Base-by-base conservation (phyloP, 2,888 invertebrate species). In the Drosophila colorata region DNA sequence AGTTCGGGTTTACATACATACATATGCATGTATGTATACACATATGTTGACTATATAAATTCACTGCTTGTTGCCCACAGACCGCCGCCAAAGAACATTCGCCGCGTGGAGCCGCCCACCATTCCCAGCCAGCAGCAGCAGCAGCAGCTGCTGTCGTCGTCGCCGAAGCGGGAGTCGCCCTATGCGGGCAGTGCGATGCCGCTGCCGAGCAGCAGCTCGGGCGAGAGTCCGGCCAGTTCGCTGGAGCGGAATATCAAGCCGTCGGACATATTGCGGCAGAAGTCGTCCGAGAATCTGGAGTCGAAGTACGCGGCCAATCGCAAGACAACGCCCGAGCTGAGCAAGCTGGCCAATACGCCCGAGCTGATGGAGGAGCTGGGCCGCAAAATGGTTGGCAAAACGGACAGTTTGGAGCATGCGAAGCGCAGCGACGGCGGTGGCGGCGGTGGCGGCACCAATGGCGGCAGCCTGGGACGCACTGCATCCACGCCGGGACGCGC, bases 71-170 rank as follows among this genome's bases (percentile, higher is more conserved):
- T 43, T 44, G 48, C n/a, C 49, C 58, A 3, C 78, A 95, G 94
- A 87, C 95, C 95, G 63, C 95, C 95, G 89, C 95, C 95, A 75
- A 95, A 95, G 93, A 93, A 93, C 89, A 94, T 94, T 90, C 93
- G 94, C 46, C 94, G 94, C 48, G 94, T 95, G 16, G 95, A 94
- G 80, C 93, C 94, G 28, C 94, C 94, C 16, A 90, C 93, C 57
- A 91, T 93, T 49, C 93, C 92, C 48, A 83, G 78, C 65, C 89
- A 82, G 43, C 79, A 88, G 57, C 75, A 82, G 56, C 85, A 77
- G 53, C 79, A n/a, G 85, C 51, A 40, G 28, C 41, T 53, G 63
- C 64, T 91, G 56, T 91, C 91, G 2, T 90, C 92, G 31, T 91
- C 91, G 28, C 91, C 92, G 25, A 92, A 92, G 80, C 90, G 91